Evolutionary conservation across 2,113 vertebrate species (phyloP).

Genomic region (Struthio camelus): DNA sequence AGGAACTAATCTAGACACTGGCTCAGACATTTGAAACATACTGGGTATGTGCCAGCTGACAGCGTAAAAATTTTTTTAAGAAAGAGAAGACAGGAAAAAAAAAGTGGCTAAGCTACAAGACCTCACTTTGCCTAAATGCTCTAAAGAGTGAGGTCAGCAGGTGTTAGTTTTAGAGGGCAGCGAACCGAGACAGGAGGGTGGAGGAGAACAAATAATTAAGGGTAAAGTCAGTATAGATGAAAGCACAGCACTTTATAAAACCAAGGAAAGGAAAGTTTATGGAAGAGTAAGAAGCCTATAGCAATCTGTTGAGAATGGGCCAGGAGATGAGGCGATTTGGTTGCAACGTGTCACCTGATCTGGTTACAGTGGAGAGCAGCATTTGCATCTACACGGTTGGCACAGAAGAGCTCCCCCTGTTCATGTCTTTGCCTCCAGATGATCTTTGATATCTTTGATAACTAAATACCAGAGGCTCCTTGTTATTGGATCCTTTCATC

Average conservation of each 20-base stretch:
- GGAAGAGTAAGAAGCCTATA: too few species aligned
- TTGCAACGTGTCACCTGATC: background rate
- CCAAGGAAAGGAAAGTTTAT: background rate
- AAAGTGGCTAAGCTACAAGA: background rate
- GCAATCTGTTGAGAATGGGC: background rate
- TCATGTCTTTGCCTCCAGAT: background rate
- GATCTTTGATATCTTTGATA: background rate
- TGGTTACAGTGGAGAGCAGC: background rate
- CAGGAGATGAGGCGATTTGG: background rate
- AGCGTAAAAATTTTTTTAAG: too few species aligned
- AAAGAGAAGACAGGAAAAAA: background rate
- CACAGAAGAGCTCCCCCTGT: background rate
- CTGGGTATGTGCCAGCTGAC: background rate
- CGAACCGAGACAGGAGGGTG: background rate
- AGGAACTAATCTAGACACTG: background rate
- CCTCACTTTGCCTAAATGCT: too few species aligned
- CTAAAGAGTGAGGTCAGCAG: background rate
- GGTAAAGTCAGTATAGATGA: too few species aligned
- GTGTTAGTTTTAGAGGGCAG: background rate
- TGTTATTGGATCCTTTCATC: background rate
- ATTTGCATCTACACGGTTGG: background rate
- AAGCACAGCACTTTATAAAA: background rate
- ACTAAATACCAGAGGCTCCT: background rate
- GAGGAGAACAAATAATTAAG: background rate
- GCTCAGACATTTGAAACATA: background rate